phyloP scores from a whole-genome alignment of 2,888 invertebrate species.

The Oxytorus armatus region DNA sequence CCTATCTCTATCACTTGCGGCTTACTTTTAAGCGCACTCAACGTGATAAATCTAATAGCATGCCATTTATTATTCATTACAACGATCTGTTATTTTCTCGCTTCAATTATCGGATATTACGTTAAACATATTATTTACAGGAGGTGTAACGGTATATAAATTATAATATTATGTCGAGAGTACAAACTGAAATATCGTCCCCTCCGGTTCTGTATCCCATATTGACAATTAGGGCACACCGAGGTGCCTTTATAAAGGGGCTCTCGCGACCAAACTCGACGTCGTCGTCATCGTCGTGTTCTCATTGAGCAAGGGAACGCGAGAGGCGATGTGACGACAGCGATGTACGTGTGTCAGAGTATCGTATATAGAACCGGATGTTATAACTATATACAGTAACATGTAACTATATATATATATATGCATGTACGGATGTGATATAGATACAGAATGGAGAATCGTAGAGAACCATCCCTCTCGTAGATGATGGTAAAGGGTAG shows the following conservation, averaged over 20 bases:
- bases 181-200: background rate
- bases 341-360: constrained; percentile 42
- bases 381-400: constrained; percentile 6
- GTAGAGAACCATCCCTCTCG: constrained; percentile 61
- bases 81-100: background rate
- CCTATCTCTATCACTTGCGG: no score
- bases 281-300: constrained; percentile 15
- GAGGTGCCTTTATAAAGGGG: constrained; percentile 24
- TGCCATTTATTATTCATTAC: constrained; percentile 1
- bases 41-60: no score
- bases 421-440: constrained; percentile 28
- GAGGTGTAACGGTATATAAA: background rate
- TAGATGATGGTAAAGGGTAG: constrained; percentile 79
- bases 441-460: constrained; percentile 72
- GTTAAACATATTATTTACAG: constrained; percentile 1
- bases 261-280: background rate
- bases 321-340: constrained; percentile 30
- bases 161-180: background rate
- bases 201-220: constrained; percentile 15
- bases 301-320: constrained; percentile 18
- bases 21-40: background rate
- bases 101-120: background rate
- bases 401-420: constrained; percentile 3
- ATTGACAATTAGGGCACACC: constrained; percentile 40
- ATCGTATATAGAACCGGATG: constrained; percentile 35